These are phyloP conservation scores for Ophion obscuratus DNA, from an alignment of 2,888 invertebrate species.

Conservation along the genomic window DNA sequence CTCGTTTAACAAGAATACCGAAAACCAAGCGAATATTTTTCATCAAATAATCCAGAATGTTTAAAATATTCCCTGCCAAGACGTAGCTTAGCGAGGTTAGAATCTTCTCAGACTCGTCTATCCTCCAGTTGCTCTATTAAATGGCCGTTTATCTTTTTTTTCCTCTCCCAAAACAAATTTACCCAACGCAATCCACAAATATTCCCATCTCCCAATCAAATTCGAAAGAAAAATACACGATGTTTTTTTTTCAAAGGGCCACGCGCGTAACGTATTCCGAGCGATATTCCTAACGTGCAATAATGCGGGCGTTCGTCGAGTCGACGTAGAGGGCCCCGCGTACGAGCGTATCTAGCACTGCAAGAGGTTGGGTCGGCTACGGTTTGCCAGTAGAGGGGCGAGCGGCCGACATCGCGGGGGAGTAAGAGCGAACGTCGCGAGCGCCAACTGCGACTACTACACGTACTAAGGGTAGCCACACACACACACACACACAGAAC, in stretches of 20 bases:
- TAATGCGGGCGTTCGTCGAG: background rate
- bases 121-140: no score
- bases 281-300: background rate
- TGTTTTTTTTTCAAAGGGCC: background rate
- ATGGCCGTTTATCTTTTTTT: no score
- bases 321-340: background rate
- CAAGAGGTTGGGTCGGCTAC: background rate
- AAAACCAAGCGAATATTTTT: no score
- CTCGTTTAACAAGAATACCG: no score
- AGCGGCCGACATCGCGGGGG: slow-evolving; percentile 23
- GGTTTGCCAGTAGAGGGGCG: background rate
- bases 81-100: no score
- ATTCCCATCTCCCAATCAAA: background rate
- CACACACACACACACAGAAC: no score
- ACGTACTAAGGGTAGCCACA: slow-evolving; percentile 26
- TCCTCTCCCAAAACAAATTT: background rate
- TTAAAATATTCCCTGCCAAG: no score
- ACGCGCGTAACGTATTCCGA: background rate
- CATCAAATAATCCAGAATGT: no score
- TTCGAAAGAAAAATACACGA: background rate
- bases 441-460: slow-evolving; percentile 37
- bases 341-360: slow-evolving; percentile 13
- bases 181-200: background rate
- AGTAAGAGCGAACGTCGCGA: slow-evolving; percentile 46
- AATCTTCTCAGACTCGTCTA: no score